Base-by-base conservation (phyloP, 2,888 invertebrate genomes). In the Aphodius granarius region DNA sequence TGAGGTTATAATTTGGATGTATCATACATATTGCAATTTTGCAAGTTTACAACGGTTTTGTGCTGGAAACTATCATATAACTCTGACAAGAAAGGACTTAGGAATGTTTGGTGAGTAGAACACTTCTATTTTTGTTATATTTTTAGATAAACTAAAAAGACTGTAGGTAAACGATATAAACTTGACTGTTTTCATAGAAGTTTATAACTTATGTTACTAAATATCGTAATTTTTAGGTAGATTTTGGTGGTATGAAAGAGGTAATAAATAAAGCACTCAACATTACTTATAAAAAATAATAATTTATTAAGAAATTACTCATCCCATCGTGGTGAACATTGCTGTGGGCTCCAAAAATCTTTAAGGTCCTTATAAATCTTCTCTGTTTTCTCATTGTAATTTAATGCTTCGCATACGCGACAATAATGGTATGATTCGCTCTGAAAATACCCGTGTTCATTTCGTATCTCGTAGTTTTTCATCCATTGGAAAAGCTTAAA, bases 381-480 rank as follows among this genome's bases (percentile, higher is more conserved):
- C 0, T 64, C 71, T 1, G 77, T 75, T 63, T 81, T 84, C 16
- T 86, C 85, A 81, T 92, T 92, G 81, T 90, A 92, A 83, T 92
- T 91, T 15, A 93, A 85, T n/a, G 92, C 92, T 84, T 93, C 91
- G 82, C 93, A 93, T 6, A 92, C 82, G 74, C 92, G 89, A 81
- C 93, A 93, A 77, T 90, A 90, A 81, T 93, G 92, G 73, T 85
- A 87, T 0, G 92, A 91, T 9, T 85, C 85, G 0, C 90, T 89
- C 15, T 90, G 89, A 81, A 92, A 93, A 82, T 92, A 93, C 0
- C 93, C 93, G 82, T 93, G 93, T 81, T 93, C 93, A 80, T 93
- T 92, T 0, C 89, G 73, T 0, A 92, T 87, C 76, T 87, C 82
- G 82, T 90, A 93, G 76, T 89, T 76, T 19, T 85, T 86, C 76